Evolutionary conservation across 2,797 vertebrate species (phyloP).

Genomic region (Dendrocincla fuliginosa): DNA sequence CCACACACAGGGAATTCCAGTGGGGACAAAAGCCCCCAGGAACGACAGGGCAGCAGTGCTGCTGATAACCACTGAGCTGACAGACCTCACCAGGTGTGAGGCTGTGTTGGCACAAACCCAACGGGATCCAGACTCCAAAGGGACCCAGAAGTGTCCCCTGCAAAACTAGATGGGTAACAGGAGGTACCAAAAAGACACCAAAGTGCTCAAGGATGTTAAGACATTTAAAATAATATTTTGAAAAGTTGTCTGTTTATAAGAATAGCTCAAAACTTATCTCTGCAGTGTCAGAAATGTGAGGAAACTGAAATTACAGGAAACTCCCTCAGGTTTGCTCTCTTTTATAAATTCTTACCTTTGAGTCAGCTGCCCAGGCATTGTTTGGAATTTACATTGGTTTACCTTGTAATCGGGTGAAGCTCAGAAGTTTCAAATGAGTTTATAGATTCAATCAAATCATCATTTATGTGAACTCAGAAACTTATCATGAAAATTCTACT

Average conservation of each 20-base stretch:
- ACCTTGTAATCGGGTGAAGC: not conserved
- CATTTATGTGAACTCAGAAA: not conserved
- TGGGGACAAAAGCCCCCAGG: not conserved
- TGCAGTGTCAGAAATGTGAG: not conserved
- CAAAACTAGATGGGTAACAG: not conserved
- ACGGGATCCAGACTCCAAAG: not conserved
- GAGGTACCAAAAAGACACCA: not conserved
- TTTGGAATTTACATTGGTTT: not conserved
- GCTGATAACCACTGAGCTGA: not conserved
- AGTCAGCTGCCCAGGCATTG: not conserved
- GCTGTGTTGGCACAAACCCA: not conserved
- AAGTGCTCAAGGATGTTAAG: not conserved
- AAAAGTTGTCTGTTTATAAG: not conserved
- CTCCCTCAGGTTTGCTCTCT: not conserved
- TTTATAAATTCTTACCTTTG: constrained; percentile 1
- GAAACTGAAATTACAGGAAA: not conserved
- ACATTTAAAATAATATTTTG: not conserved
- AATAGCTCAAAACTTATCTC: not conserved
- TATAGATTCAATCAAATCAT: constrained; percentile 23
- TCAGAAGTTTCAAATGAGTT: constrained; percentile 4
- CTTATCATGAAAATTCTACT: not conserved
- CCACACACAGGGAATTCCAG: not conserved
- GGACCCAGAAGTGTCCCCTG: not conserved
- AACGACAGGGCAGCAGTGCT: not conserved
- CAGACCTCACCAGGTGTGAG: not conserved